Percentiles rank a stretch among this genome's conserved stretches.
Evolutionary conservation across 1,140 invertebrate genomes (phyloP).

Genomic region (Samia ricini): DNA sequence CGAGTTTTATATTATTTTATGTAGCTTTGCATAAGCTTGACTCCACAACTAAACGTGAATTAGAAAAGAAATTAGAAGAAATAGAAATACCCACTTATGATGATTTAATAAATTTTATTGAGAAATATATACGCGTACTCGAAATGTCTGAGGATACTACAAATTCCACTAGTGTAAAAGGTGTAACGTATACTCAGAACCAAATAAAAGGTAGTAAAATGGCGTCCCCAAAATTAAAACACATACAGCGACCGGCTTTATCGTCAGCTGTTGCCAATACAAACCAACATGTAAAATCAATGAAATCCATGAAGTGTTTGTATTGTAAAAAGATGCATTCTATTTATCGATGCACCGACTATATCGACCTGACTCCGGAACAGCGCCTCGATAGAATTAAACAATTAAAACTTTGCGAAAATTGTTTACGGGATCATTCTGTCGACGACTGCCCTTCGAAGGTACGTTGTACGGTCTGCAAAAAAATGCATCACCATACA

Average conservation of each 20-base stretch:
- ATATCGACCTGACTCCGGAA: neutral
- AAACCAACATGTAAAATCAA: neutral
- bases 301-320: conserved; percentile 3
- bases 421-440: neutral
- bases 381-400: neutral
- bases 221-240: neutral
- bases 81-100: neutral
- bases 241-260: neutral
- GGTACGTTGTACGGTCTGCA: neutral
- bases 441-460: neutral
- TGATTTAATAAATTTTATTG: neutral
- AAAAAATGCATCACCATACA: neutral
- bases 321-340: neutral
- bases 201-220: no score
- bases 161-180: neutral
- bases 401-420: conserved; percentile 3
- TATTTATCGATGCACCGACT: conserved; percentile 3
- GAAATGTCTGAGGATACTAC: neutral
- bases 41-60: neutral
- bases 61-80: neutral
- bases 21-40: conserved; percentile 1
- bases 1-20: conserved; percentile 7
- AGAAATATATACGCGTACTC: neutral
- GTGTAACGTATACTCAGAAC: no score
- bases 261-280: neutral